Base-by-base conservation (phyloP, 2,797 vertebrate species). In the Neosilurus hyrtlii region DNA sequence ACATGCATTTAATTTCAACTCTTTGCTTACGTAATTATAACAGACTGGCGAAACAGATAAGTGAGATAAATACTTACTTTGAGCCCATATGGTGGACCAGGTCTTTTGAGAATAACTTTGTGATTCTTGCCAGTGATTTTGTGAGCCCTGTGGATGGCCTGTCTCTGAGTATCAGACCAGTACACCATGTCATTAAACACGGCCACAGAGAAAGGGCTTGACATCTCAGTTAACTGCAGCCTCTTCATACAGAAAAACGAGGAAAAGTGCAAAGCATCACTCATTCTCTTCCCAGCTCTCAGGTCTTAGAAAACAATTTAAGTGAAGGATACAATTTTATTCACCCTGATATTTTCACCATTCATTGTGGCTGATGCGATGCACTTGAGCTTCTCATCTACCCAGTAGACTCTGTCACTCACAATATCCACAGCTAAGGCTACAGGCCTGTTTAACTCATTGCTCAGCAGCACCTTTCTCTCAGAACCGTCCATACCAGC, bases 401-500 rank as follows among this genome's bases (percentile, higher is more conserved):
- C 93, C 97, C 97, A 99, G 92, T 96, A 98, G 82, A 99, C 91
- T 85, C 91, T 90, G 90, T 92, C 90, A 10, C 92, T 92, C 80
- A 96, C 76, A 6, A 92, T 85, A 86, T 98, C 97, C 0, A 95
- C 94, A 7, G 96, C 89, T 84, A 99, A 86, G 79, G 96, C 94
- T n/a, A 95, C 95, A 0, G 97, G 97, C 95, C 95, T 95, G 67
- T 94, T 95, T 84, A 98, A 88, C 14, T 93, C 92, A 43, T 81
- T 84, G 30, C 83, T 91, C 83, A 99, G 89, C 67, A 98, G 88
- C 67, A 94, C 89, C 0, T 89, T 95, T 85, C 92, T 90, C 77
- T 85, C 89, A 0, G 94, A 95, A 3, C 97, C 97, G 4, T 98
- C 98, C 97, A 99, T 98, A 51, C 94, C 91, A 0, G 96, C 93